Evolutionary conservation across 2,113 vertebrate genomes (phyloP), one percentile per base, ranked within the genome.

Genomic region (Anoura caudifer): DNA sequence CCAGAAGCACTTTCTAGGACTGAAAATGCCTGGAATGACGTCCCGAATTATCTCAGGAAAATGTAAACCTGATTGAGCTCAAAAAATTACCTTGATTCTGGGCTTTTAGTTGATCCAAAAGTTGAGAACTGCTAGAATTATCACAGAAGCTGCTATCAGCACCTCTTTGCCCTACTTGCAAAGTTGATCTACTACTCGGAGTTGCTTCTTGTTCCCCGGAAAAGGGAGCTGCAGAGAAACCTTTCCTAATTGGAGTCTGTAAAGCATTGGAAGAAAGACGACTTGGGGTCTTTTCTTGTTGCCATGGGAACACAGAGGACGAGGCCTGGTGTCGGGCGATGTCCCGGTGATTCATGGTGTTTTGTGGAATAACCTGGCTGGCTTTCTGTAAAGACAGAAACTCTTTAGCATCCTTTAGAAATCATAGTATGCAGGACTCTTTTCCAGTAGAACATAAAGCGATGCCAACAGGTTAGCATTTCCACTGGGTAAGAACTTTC

Each of bases 261-360:
- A 98, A 98, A 67, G 80, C 95, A 96, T 75, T 98, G n/a, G 98
- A 98, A 59, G 98, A 97, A 72, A 97, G 97, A 9, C 95, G 98
- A 54, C 95, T 96, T 36, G 98, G 98, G 15, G 97, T 98, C 76
- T 98, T 98, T 65, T 99, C 99, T 94, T 99, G 98, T 95, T 99
- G 99, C 99, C 99, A 99, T 16, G 99, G 99, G 97, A 99, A 99
- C 88, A 99, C 99, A 0, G 99, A 99, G 0, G 99, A 99, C 7
- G 99, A 99, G 61, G 99, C 91, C 95, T 99, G 99, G 86, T 99
- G 99, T 3, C 99, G 98, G 47, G 99, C 99, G 50, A 99, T 99
- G 94, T 99, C 99, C 31, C 99, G 99, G 96, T 99, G 99, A 94
- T 97, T 99, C 97, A 98, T 97, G 47, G 98, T 97, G 70, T 90